Evolutionary conservation across 2,797 vertebrate species (phyloP), one percentile per base, ranked within the genome.

Genomic region (Bucorvus abyssinicus): DNA sequence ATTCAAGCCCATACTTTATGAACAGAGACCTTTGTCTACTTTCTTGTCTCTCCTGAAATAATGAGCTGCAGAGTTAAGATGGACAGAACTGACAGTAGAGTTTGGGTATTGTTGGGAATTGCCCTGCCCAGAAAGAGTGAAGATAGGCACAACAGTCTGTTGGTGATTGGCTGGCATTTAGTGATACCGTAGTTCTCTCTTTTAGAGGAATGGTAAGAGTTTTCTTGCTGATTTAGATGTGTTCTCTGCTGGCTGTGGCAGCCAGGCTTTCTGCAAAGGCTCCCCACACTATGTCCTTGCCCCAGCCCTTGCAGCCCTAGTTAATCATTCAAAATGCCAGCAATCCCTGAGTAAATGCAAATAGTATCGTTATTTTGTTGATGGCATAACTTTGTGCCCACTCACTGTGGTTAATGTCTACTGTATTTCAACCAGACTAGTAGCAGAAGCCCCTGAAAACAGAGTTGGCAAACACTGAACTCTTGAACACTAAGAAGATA

Each of bases 251-350:
- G 38, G 42, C 81, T 70, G 68, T 90, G 68, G 68, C 68, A 75
- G 87, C 38, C 93, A 78, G 93, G 13, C 76, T 91, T 65, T 81
- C 50, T 69, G n/a, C 82, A 68, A 36, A 86, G 60, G 30, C 78
- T 95, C 61, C 73, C 26, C 52, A 14, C 23, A 6, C 27, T 26
- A 14, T 0, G 10, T 78, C 89, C 91, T 88, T 90, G 79, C 67
- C 92, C 79, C 49, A 78, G 5, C 69, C 73, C 77, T 79, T 84
- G 63, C 74, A 53, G 55, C 40, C 60, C 76, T 90, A 38, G 95
- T 94, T 94, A 93, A 94, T 96, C 61, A 76, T 95, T 97, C 1
- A 27, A 76, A 79, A 59, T 93, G 44, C 91, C 61, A 71, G 50
- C 89, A 94, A 50, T 52, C 59, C 61, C 64, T 29, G 70, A 56